phyloP scores from a whole-genome alignment of 2,113 vertebrate species.

The Mola mola region DNA sequence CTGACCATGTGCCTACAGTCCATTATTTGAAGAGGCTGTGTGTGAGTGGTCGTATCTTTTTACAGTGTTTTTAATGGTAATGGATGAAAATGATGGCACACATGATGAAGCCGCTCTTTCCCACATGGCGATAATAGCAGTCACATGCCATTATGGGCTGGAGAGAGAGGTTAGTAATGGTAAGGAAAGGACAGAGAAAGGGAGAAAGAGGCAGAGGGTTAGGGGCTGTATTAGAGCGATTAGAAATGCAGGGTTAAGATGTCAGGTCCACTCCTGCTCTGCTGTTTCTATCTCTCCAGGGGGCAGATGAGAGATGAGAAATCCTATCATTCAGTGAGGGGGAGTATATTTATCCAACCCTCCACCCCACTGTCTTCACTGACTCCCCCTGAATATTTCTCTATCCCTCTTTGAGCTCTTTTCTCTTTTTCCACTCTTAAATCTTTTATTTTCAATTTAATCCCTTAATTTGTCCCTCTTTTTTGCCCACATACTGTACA shows the following conservation, averaged over 20 bases:
- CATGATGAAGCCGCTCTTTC: constrained; percentile 66
- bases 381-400: constrained; percentile 34
- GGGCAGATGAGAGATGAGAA: constrained; percentile 59
- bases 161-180: constrained; percentile 48
- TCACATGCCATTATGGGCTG: constrained; percentile 54
- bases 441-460: constrained; percentile 49
- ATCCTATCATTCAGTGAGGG: constrained; percentile 54
- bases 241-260: constrained; percentile 57
- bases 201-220: constrained; percentile 13
- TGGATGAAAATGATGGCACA: constrained; percentile 68
- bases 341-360: constrained; percentile 60
- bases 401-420: constrained; percentile 25
- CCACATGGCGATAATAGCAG: constrained; percentile 63
- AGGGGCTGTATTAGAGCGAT: constrained; percentile 45
- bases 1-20: constrained; percentile 44
- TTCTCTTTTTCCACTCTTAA: constrained; percentile 26
- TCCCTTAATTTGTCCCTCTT: too few relatives aligned
- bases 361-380: constrained; percentile 18
- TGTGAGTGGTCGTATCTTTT: constrained; percentile 73
- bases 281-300: constrained; percentile 33
- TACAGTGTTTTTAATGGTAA: constrained; percentile 72
- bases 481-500: too few relatives aligned
- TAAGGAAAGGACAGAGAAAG: constrained; percentile 29
- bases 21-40: constrained; percentile 63
- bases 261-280: constrained; percentile 44